Evolutionary conservation across 2,113 vertebrate species (phyloP), one percentile per base, ranked within the genome.

Genomic region (Sigmodon hispidus): DNA sequence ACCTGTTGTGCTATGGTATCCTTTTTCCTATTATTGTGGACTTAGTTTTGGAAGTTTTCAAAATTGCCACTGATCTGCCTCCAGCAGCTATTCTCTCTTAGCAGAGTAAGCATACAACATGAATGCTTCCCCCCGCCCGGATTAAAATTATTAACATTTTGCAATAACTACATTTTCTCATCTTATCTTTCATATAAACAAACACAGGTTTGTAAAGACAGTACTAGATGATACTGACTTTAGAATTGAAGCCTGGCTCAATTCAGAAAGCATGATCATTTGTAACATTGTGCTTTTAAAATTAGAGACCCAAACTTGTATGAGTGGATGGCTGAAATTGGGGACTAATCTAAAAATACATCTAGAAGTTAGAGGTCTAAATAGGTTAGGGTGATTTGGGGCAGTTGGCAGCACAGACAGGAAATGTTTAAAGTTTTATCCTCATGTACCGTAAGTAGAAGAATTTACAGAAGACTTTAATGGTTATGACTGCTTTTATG

Each of bases 21-120:
- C 52, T 57, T 63, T 40, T 7, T 73, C 9, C 29, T 13, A 17
- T 57, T 34, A 24, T 24, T 75, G n/a, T 86, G 57, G 34, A 48
- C 72, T 94, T 93, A 17, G 26, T 86, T 96, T 96, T 70, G 69
- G 84, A 72, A 81, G 48, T 57, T 48, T 87, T 90, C 31, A n/a
- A 29, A 12, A 8, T 29, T 40, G 40, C 24, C 50, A 7, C 70
- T 70, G 59, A 7, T 85, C 15, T n/a, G 3, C 26, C 81, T 65
- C 59, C 59, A 85, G 59, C 81, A 85, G 29, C 43, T 6, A 22
- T 11, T 12, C 16, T 43, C 6, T 21, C 6, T 43, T 63, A 40
- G 12, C 36, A 45, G 21, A 88, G 55, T 52, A 17, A 52, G 50
- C 55, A 24, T 73, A 48, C 1, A 19, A 24, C 61, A 84, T 57